These are phyloP conservation scores for Aptenodytes patagonicus DNA, from an alignment of 2,113 vertebrate genomes.

Conservation along the genomic window DNA sequence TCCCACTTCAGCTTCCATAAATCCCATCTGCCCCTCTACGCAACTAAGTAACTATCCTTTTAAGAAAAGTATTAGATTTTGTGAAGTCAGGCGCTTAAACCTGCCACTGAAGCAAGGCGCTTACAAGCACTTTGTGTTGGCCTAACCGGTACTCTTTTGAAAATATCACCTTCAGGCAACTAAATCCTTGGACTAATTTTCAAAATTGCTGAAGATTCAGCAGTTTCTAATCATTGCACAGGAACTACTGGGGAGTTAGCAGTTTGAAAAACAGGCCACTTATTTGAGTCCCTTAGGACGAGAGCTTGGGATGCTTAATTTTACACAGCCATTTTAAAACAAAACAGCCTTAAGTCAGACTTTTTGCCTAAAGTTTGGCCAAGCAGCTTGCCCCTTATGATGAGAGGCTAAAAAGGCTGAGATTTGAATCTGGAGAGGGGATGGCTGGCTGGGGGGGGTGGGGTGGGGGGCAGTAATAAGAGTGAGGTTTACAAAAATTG, in stretches of 20 bases:
- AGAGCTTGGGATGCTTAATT: background rate
- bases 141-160: background rate
- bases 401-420: background rate
- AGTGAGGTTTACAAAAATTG: background rate
- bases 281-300: background rate
- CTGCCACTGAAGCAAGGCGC: constrained; percentile 2
- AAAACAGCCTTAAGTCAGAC: background rate
- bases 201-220: constrained; percentile 46
- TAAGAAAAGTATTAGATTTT: background rate
- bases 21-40: background rate
- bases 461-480: background rate
- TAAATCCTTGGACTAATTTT: constrained; percentile 17
- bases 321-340: background rate
- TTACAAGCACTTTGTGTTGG: background rate
- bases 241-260: background rate
- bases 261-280: constrained; percentile 3
- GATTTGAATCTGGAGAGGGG: background rate
- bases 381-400: background rate
- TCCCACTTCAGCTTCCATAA: background rate
- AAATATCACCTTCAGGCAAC: constrained; percentile 36
- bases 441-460: rapidly evolving
- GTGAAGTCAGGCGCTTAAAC: background rate
- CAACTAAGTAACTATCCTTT: background rate
- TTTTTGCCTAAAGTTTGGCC: background rate
- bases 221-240: constrained; percentile 8